Evolutionary conservation across 2,797 vertebrate genomes (phyloP), one percentile per base, ranked within the genome.

Genomic region (Fratercula arctica): DNA sequence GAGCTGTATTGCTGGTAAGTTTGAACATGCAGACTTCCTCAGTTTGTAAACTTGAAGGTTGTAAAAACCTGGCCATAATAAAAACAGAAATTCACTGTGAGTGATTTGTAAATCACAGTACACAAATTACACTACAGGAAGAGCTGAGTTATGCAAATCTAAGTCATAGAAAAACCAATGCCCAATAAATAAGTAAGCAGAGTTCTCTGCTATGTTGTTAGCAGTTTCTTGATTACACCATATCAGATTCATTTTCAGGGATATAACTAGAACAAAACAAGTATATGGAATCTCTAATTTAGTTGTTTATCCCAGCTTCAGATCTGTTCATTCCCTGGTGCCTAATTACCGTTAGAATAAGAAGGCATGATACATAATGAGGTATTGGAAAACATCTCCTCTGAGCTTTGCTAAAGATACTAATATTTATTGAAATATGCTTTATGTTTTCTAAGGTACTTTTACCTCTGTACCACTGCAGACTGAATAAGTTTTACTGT

Each of bases 361-460:
- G 69, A 84, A 92, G 79, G 46, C 67, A 89, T 78, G 61, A 95
- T 90, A 77, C 63, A 86, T 96, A 95, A 96, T 90, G 56, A 95
- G 39, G 45, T 96, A 90, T 43, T 96, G 83, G 74, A 97, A 97
- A 96, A 96, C 81, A 94, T 35, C 72, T 96, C 87, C 82, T 95
- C 61, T 87, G 94, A 96, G 92, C 45, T 96, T 97, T 97, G 80
- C 57, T 95, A 94, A 94, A 97, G 86, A 84, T 96, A 92, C 83
- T 95, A 95, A 88, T 96, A 97, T 97, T 97, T 97, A 94, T 78
- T 97, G 91, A 97, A 97, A 91, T 94, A 70, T 82, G 69, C 64
- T 95, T 95, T 89, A 85, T 94, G 70, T 89, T 96, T 97, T 97
- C 68, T 87, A 67, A 95, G 57, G 87, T 78, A 95, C 74, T 94